Percentiles rank a stretch among this genome's conserved stretches.
These are phyloP conservation scores for Gallinago undulata DNA, from an alignment of 2,113 vertebrate genomes.

Conservation along the genomic window DNA sequence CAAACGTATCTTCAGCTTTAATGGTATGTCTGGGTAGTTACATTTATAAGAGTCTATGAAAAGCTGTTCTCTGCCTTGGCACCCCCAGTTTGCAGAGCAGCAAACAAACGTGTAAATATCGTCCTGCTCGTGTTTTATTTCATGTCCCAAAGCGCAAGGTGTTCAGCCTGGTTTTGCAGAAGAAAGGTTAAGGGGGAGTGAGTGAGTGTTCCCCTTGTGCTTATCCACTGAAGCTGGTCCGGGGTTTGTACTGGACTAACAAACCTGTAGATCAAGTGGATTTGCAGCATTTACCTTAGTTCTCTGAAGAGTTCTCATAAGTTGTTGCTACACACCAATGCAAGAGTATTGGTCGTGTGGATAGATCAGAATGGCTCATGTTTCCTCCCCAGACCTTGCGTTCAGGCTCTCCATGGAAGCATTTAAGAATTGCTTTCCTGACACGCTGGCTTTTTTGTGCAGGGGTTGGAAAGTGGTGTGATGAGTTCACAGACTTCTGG, in stretches of 20 bases:
- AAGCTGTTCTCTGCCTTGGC: not conserved
- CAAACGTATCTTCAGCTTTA: conserved; percentile 79
- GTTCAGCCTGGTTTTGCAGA: not conserved
- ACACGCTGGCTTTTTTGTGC: not conserved
- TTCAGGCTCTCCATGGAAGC: not conserved
- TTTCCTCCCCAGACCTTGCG: not conserved
- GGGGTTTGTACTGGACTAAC: not conserved
- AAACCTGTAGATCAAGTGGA: not conserved
- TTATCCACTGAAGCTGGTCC: not conserved
- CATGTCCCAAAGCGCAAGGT: not conserved
- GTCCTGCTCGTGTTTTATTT: not conserved
- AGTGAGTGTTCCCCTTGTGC: not conserved
- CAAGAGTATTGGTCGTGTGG: not conserved
- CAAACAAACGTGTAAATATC: not conserved
- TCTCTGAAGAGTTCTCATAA: not conserved
- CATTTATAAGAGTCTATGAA: not conserved
- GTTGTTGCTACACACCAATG: not conserved
- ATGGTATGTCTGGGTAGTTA: conserved; percentile 62
- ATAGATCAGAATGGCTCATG: too few species aligned
- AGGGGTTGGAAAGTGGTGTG: not conserved
- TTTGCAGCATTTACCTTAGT: not conserved
- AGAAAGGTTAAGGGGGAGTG: not conserved
- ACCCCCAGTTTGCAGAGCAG: not conserved
- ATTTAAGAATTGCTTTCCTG: not conserved
- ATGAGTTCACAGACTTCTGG: not conserved